A percentile compares a stretch with the other conserved stretches of the same genome.
Conservation (phyloP, 2,113 vertebrate species). For the Semicossyphus pulcher region DNA sequence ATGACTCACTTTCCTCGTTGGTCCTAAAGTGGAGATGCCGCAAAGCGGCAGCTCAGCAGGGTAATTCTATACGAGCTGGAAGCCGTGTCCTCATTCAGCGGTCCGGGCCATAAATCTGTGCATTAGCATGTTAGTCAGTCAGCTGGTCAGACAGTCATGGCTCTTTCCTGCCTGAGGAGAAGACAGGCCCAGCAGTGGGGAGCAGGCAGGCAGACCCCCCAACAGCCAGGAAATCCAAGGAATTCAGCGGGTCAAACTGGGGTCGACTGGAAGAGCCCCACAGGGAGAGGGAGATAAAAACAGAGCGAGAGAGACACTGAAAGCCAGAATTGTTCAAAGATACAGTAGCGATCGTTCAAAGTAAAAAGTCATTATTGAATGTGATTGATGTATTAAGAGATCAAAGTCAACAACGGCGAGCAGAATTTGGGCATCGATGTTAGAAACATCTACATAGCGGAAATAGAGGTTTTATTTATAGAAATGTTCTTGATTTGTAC, state of each 20-base stretch:
- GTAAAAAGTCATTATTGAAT: not conserved
- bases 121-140: conserved; percentile 51
- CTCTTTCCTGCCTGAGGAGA: conserved; percentile 50
- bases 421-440: not conserved
- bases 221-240: conserved; percentile 69
- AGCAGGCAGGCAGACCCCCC: conserved; percentile 46
- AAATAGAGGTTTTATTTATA: conserved; percentile 51
- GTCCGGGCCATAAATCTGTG: conserved; percentile 49
- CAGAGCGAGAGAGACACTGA: conserved; percentile 40
- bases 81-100: conserved; percentile 40
- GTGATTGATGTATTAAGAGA: conserved; percentile 7
- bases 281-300: conserved; percentile 45
- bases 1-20: conserved; percentile 21
- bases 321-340: not conserved
- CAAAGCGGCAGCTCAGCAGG: conserved; percentile 19
- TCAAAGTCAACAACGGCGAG: not conserved
- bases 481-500: conserved; percentile 45
- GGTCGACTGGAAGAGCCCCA: conserved; percentile 55
- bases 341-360: not conserved
- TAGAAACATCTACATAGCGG: conserved; percentile 14
- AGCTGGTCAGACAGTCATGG: conserved; percentile 48
- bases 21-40: conserved; percentile 24
- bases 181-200: conserved; percentile 25
- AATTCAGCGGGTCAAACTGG: conserved; percentile 66
- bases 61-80: conserved; percentile 46